These are phyloP conservation scores for Stictocephala bisonia DNA, from an alignment of 2,888 invertebrate genomes.

Conservation along the genomic window DNA sequence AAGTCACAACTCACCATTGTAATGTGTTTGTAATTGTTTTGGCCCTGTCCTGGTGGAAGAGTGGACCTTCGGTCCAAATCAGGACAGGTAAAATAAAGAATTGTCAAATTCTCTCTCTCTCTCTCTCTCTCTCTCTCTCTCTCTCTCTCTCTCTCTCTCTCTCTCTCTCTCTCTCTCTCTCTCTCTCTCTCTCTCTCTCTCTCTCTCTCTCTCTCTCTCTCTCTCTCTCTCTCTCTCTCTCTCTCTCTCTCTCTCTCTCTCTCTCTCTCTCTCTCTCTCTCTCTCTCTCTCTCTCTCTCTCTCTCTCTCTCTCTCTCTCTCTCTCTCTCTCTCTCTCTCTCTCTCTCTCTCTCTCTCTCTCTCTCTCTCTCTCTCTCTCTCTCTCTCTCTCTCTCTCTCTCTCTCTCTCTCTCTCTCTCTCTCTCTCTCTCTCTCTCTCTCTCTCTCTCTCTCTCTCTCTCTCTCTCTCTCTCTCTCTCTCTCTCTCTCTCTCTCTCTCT, in stretches of 20 bases:
- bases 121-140: conserved; percentile 6
- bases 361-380: not conserved
- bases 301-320: not conserved
- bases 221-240: not conserved
- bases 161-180: conserved; percentile 24
- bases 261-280: not conserved
- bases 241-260: not conserved
- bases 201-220: not conserved
- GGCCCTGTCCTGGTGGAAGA: too few relatives aligned
- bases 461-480: not conserved
- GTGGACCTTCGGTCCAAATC: too few relatives aligned
- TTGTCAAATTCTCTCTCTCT: too few relatives aligned
- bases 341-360: not conserved
- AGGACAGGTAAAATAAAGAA: too few relatives aligned
- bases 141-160: conserved; percentile 24
- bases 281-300: not conserved
- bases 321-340: not conserved
- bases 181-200: conserved; percentile 24
- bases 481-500: not conserved
- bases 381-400: not conserved
- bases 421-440: not conserved
- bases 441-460: not conserved
- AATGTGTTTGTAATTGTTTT: too few relatives aligned
- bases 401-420: not conserved
- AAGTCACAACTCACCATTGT: too few relatives aligned